Base-by-base conservation (phyloP, 2,113 vertebrate species). In the Nannospalax galili region DNA sequence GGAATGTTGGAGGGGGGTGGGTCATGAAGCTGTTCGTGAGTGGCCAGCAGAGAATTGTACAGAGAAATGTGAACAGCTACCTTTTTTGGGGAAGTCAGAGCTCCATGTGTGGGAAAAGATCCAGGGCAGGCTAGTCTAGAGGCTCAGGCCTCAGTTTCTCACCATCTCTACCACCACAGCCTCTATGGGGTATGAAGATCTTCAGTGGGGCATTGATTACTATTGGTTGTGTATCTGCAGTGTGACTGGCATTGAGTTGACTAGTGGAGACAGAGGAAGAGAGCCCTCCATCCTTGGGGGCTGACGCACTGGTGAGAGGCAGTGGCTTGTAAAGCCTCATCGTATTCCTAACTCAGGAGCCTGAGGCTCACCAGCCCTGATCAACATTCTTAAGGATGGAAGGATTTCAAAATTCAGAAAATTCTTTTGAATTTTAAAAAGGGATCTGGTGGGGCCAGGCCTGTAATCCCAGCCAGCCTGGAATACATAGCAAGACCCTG, bases 61-160 rank as follows among this genome's bases (percentile, higher is more conserved):
- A 35, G 65, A 35, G 87, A 96, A 95, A 95, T 93, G 48, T 56
- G 62, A 95, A 90, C 60, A 72, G 95, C 91, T 95, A 94, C 96
- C 97, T 96, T 97, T 96, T 96, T 96, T 85, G 97, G 97, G 95
- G 97, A 97, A 96, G 90, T 81, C 92, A 78, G 84, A 81, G 87
- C 62, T 96, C 80, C 7, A 6, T 89, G 84, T 91, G 56, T 88
- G 92, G 91, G 94, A 93, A 96, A 93, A 72, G 89, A 94, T 70
- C 67, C 75, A 90, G 52, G 30, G 58, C 35, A 82, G 81, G 32
- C 67, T 48, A 37, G n/a, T 9, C 90, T 65, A 73, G 91, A 92
- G 60, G 30, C 69, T 42, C 1, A 0, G 26, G 75, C 87, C 95
- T 96, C 94, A 96, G 95, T 97, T 97, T 95, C 96, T 86, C 52